Conservation (phyloP, 2,113 vertebrate species). For the Albula goreensis region DNA sequence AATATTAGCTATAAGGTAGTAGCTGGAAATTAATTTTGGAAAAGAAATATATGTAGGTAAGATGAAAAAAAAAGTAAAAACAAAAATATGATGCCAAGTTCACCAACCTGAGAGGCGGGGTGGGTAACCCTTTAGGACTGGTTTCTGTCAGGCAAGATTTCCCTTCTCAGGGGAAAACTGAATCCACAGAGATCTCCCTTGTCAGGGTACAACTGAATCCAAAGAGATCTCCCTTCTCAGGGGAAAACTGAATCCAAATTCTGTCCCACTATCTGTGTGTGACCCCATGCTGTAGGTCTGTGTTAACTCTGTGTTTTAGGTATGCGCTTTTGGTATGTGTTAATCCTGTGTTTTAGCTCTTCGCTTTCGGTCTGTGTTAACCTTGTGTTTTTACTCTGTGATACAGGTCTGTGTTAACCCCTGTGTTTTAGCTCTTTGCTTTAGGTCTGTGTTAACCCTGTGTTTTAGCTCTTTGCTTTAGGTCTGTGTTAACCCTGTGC, state of each 20-base stretch:
- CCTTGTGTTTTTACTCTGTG: not conserved
- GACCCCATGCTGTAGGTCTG: not conserved
- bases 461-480: not conserved
- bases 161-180: slow-evolving; percentile 49
- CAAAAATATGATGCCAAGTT: slow-evolving; percentile 27
- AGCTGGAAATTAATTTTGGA: slow-evolving; percentile 7
- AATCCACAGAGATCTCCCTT: slow-evolving; percentile 12
- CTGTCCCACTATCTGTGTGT: slow-evolving; percentile 19
- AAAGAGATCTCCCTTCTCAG: slow-evolving; percentile 48
- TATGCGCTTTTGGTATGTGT: not conserved
- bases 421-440: not conserved
- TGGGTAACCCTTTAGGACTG: slow-evolving; percentile 39
- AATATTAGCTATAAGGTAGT: not conserved
- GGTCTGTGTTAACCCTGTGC: no score
- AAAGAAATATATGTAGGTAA: slow-evolving; percentile 3
- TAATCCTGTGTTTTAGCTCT: not conserved
- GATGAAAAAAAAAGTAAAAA: not conserved
- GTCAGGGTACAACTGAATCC: slow-evolving; percentile 42
- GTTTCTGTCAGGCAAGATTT: slow-evolving; percentile 46
- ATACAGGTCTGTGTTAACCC: no score
- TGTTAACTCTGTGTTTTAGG: no score
- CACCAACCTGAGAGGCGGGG: slow-evolving; percentile 57
- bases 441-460: not conserved
- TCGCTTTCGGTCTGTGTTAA: not conserved
- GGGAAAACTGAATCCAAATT: slow-evolving; percentile 45